phyloP scores from a whole-genome alignment of 2,113 vertebrate genomes.

The Puma concolor region DNA sequence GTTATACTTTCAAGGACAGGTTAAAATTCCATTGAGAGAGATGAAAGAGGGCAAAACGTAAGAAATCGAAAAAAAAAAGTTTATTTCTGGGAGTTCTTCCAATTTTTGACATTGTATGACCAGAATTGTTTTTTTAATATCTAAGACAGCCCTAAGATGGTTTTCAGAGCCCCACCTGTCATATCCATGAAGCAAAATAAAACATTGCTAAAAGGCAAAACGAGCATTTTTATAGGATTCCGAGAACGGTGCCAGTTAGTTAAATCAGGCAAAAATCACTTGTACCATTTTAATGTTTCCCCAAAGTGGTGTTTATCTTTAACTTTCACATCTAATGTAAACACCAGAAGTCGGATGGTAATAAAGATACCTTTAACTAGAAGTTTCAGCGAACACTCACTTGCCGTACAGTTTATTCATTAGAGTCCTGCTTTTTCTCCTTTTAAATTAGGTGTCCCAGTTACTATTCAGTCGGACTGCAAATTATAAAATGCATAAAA shows the following conservation, averaged over 20 bases:
- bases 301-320: slow-evolving; percentile 65
- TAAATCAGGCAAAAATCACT: slow-evolving; percentile 68
- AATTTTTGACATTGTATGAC: neutral
- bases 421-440: neutral
- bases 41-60: neutral
- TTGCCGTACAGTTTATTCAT: neutral
- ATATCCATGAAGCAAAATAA: slow-evolving; percentile 12
- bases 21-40: neutral
- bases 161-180: neutral
- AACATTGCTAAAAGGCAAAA: slow-evolving; percentile 27
- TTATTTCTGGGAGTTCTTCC: neutral
- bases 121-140: neutral
- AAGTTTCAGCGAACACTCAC: slow-evolving; percentile 22
- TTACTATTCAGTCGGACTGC: slow-evolving; percentile 26
- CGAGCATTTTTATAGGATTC: slow-evolving; percentile 42
- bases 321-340: slow-evolving; percentile 68
- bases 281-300: slow-evolving; percentile 67
- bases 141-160: neutral
- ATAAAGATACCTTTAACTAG: slow-evolving; percentile 54
- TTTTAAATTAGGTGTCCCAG: slow-evolving; percentile 61
- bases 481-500: slow-evolving; percentile 69
- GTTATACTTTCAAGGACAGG: neutral
- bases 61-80: neutral
- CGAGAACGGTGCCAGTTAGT: slow-evolving; percentile 56
- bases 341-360: slow-evolving; percentile 67